Evolutionary conservation across 2,797 vertebrate genomes (phyloP).

Genomic region (Trichosurus vulpecula): DNA sequence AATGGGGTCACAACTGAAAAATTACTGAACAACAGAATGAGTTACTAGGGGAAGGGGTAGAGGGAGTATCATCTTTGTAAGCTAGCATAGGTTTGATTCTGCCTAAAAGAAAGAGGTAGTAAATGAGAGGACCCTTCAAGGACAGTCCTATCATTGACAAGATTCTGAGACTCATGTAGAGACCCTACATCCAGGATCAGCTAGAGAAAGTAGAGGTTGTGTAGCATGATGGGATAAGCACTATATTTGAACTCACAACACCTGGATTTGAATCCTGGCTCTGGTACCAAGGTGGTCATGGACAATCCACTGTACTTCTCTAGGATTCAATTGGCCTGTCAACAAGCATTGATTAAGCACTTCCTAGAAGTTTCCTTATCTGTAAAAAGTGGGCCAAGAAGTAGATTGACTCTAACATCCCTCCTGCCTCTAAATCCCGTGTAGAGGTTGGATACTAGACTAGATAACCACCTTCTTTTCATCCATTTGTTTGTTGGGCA

Average conservation of each 20-base stretch:
- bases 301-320: not conserved
- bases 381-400: not conserved
- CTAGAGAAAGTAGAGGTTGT: not conserved
- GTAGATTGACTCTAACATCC: not conserved
- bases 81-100: too few species aligned
- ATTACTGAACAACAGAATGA: not conserved
- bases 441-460: not conserved
- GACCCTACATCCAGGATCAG: not conserved
- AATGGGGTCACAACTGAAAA: too few species aligned
- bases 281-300: not conserved
- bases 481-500: not conserved
- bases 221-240: not conserved
- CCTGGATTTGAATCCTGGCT: not conserved
- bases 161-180: not conserved
- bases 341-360: not conserved
- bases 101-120: too few species aligned
- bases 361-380: not conserved
- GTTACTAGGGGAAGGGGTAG: not conserved
- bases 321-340: not conserved
- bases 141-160: not conserved
- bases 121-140: too few species aligned
- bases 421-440: not conserved
- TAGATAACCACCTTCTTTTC: not conserved
- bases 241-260: not conserved
- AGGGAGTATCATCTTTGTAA: too few species aligned